Conservation (phyloP, 2,113 vertebrate species). For the Chelonoidis abingdonii region DNA sequence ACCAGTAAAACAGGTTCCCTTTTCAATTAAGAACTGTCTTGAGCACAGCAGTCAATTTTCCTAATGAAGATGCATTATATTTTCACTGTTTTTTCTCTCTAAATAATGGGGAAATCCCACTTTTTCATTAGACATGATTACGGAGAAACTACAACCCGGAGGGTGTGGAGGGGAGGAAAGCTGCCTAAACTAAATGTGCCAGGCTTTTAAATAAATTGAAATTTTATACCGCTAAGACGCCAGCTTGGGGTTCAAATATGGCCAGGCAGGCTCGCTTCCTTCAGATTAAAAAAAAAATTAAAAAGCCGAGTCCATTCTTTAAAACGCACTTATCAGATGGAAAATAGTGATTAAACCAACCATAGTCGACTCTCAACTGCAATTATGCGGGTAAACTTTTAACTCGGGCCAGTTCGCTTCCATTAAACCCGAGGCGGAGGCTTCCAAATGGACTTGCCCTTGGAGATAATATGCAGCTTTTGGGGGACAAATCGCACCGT, state of each 20-base stretch:
- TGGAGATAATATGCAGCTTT: slow-evolving; percentile 54
- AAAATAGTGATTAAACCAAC: slow-evolving; percentile 68
- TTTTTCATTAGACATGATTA: slow-evolving; percentile 82
- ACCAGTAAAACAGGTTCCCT: slow-evolving; percentile 86
- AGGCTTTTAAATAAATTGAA: slow-evolving; percentile 82
- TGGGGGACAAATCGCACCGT: slow-evolving; percentile 48
- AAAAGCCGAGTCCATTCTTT: slow-evolving; percentile 43
- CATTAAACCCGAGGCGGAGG: slow-evolving; percentile 60
- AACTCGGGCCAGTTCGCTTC: slow-evolving; percentile 43
- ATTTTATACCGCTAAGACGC: slow-evolving; percentile 75
- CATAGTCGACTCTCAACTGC: slow-evolving; percentile 33
- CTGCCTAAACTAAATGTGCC: slow-evolving; percentile 72
- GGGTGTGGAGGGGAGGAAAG: slow-evolving; percentile 11
- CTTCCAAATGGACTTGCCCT: slow-evolving; percentile 51
- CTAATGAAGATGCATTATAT: slow-evolving; percentile 84
- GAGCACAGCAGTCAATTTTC: slow-evolving; percentile 83
- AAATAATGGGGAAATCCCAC: slow-evolving; percentile 78
- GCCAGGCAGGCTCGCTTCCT: slow-evolving; percentile 63
- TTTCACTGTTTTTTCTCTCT: slow-evolving; percentile 60
- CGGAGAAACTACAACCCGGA: slow-evolving; percentile 64
- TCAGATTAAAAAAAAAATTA: slow-evolving; percentile 68
- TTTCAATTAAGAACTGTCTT: slow-evolving; percentile 86
- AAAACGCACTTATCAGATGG: slow-evolving; percentile 65
- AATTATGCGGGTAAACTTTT: slow-evolving; percentile 75
- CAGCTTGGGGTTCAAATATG: slow-evolving; percentile 54